A percentile compares a stretch with the other conserved stretches of the same genome.
Conservation (phyloP, 1,140 invertebrate species). For the Caenorhabditis latens region DNA sequence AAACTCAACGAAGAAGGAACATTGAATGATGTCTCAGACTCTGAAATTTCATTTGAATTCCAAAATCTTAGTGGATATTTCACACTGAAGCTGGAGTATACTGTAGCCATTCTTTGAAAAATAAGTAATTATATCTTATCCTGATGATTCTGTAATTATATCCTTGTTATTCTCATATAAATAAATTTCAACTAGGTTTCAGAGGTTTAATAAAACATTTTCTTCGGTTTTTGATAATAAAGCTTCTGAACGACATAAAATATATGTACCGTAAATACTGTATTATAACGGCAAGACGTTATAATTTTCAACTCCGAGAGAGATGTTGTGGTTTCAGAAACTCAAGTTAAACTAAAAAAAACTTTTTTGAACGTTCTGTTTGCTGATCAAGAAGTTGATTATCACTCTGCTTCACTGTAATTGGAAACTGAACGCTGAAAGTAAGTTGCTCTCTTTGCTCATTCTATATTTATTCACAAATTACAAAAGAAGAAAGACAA, state of each 20-base stretch:
- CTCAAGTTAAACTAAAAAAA: too few species aligned
- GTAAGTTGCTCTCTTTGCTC: not conserved
- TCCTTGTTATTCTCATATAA: not conserved
- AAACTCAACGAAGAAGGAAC: constrained; percentile 64
- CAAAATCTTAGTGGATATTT: constrained; percentile 55
- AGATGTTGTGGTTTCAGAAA: too few species aligned
- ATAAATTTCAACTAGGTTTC: not conserved
- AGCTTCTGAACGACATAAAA: too few species aligned
- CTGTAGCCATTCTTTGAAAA: constrained; percentile 24
- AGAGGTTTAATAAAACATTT: not conserved
- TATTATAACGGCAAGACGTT: too few species aligned
- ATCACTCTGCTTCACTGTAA: too few species aligned
- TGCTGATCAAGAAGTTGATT: too few species aligned
- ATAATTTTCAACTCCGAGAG: too few species aligned
- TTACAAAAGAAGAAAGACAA: not conserved
- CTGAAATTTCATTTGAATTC: constrained; percentile 44
- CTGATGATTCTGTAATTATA: constrained; percentile 14
- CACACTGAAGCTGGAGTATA: constrained; percentile 58
- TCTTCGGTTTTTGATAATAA: not conserved
- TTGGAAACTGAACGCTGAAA: too few species aligned
- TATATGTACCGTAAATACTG: too few species aligned
- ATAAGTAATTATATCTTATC: too few species aligned
- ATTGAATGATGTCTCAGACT: constrained; percentile 27
- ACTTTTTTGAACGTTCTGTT: too few species aligned
- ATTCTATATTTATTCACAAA: not conserved